These are phyloP conservation scores for Archocentrus centrarchus DNA, from an alignment of 2,113 vertebrate genomes.

Conservation along the genomic window DNA sequence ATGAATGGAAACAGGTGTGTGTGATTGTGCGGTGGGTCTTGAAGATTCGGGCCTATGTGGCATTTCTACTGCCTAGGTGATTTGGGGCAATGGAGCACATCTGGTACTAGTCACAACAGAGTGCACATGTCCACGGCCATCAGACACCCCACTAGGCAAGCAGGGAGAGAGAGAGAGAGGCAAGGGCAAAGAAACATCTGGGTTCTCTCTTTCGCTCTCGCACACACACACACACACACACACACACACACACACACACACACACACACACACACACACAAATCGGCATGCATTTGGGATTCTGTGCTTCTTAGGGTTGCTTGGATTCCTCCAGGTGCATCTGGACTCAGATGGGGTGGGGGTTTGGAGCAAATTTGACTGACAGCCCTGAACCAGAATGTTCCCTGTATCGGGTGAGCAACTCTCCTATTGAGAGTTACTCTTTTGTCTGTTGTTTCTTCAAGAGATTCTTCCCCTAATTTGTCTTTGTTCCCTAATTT, in stretches of 20 bases:
- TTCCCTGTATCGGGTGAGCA: slow-evolving; percentile 72
- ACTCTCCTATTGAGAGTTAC: slow-evolving; percentile 71
- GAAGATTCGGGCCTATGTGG: slow-evolving; percentile 83
- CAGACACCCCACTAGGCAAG: slow-evolving; percentile 80
- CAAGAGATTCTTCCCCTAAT: slow-evolving; percentile 33
- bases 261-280: slow-evolving; percentile 33
- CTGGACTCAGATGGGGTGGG: slow-evolving; percentile 56
- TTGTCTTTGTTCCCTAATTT: slow-evolving; percentile 42
- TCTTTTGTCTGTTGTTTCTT: slow-evolving; percentile 55
- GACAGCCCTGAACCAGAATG: slow-evolving; percentile 78
- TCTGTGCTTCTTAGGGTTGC: slow-evolving; percentile 65
- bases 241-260: slow-evolving; percentile 25
- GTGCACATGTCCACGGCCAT: slow-evolving; percentile 83
- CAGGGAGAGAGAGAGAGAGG: slow-evolving; percentile 41
- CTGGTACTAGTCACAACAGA: slow-evolving; percentile 88
- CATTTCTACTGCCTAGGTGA: slow-evolving; percentile 86
- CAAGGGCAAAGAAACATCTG: slow-evolving; percentile 82
- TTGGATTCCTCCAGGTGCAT: slow-evolving; percentile 83
- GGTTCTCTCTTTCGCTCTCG: slow-evolving; percentile 71
- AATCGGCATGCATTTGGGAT: slow-evolving; percentile 56
- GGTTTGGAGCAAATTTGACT: slow-evolving; percentile 71
- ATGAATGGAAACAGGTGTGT: slow-evolving; percentile 88
- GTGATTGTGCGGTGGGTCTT: slow-evolving; percentile 86
- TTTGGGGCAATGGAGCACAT: slow-evolving; percentile 89
- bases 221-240: slow-evolving; percentile 28